Percentiles rank a stretch among this genome's conserved stretches.
Conservation (phyloP, 2,888 invertebrate genomes). For the Cataglyphis livida region DNA sequence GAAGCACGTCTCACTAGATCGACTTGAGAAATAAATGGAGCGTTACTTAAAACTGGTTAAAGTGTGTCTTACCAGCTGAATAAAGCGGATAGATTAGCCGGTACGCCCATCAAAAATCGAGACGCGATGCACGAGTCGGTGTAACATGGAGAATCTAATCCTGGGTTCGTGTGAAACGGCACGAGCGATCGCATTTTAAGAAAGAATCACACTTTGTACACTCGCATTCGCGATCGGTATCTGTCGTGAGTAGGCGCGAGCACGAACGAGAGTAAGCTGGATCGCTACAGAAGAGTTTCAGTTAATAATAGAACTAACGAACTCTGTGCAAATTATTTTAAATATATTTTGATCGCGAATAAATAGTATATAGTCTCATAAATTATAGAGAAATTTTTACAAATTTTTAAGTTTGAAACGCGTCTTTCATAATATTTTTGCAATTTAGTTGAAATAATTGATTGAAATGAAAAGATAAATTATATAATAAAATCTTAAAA, state of each 20-base stretch:
- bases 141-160: constrained; percentile 56
- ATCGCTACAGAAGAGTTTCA: constrained; percentile 12
- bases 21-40: constrained; percentile 39
- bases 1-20: constrained; percentile 23
- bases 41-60: constrained; percentile 50
- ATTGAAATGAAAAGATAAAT: background rate
- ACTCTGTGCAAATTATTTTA: background rate
- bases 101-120: constrained; percentile 54
- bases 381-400: background rate
- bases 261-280: constrained; percentile 36
- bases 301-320: background rate
- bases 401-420: background rate
- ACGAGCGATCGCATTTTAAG: constrained; percentile 61
- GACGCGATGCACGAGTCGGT: constrained; percentile 41
- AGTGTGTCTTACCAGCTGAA: constrained; percentile 46
- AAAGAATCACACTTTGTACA: constrained; percentile 29
- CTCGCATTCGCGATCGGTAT: constrained; percentile 42
- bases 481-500: background rate
- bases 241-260: constrained; percentile 43
- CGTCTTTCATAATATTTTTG: background rate
- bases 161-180: constrained; percentile 50
- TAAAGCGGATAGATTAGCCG: constrained; percentile 51
- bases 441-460: background rate
- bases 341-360: constrained; percentile 1
- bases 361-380: background rate